A percentile compares a stretch with the other conserved stretches of the same genome.
Conservation (phyloP, 1,140 invertebrate species). For the Maniola jurtina region DNA sequence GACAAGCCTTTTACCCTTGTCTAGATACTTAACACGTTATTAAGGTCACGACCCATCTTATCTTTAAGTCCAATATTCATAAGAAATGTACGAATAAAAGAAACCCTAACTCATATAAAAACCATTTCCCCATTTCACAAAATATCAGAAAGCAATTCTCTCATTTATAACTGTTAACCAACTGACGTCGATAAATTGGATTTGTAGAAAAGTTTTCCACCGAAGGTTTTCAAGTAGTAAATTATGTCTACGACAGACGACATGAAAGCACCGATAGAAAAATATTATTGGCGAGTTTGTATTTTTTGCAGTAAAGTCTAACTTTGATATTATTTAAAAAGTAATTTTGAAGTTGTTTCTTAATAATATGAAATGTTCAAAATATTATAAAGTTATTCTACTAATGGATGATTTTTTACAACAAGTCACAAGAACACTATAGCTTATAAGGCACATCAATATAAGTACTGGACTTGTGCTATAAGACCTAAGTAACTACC, state of each 20-base stretch:
- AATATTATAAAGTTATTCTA: too few relatives aligned
- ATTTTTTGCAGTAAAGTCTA: neutral
- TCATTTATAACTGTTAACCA: slow-evolving; percentile 9
- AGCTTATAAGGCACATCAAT: too few relatives aligned
- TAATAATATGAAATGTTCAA: too few relatives aligned
- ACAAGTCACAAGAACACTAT: too few relatives aligned
- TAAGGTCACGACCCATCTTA: slow-evolving; percentile 1
- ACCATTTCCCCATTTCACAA: neutral
- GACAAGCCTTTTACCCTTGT: neutral
- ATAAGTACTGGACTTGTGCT: too few relatives aligned
- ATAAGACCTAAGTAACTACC: too few relatives aligned
- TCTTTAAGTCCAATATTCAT: neutral
- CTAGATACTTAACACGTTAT: neutral
- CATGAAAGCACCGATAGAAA: neutral
- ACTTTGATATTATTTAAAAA: too few relatives aligned
- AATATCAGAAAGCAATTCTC: slow-evolving; percentile 12
- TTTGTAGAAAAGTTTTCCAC: slow-evolving; percentile 13
- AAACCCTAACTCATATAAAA: neutral
- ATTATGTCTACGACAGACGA: slow-evolving; percentile 7
- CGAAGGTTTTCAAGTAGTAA: slow-evolving; percentile 8
- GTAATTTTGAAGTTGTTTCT: too few relatives aligned
- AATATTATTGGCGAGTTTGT: neutral
- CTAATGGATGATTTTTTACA: too few relatives aligned
- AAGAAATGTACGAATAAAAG: neutral
- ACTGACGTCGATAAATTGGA: slow-evolving; percentile 11